These are phyloP conservation scores for Baccha elongata DNA, from an alignment of 2,888 invertebrate species.

Conservation along the genomic window DNA sequence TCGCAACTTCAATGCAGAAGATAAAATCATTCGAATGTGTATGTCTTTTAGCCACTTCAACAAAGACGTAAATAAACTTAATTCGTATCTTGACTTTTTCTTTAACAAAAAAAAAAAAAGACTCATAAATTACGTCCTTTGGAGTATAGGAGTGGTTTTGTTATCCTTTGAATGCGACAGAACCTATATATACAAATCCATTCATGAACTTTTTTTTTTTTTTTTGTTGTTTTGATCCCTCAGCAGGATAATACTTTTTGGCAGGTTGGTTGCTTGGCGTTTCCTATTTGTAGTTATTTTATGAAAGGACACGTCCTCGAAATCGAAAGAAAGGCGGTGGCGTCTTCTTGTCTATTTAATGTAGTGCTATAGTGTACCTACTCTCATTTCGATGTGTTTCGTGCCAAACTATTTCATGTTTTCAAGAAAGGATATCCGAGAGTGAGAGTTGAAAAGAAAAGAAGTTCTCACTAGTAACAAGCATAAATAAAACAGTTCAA, in stretches of 20 bases:
- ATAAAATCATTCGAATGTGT: constrained; percentile 15
- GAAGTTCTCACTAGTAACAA: neutral
- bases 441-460: constrained; percentile 57
- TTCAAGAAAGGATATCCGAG: constrained; percentile 63
- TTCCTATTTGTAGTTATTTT: constrained; percentile 30
- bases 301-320: constrained; percentile 1
- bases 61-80: constrained; percentile 35
- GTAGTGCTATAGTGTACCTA: too few species aligned
- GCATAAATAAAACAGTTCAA: neutral
- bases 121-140: constrained; percentile 65
- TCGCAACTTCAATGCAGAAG: neutral
- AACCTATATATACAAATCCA: constrained; percentile 65
- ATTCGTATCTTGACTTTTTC: constrained; percentile 29
- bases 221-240: constrained; percentile 25
- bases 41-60: constrained; percentile 12
- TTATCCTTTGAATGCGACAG: constrained; percentile 65
- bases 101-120: neutral
- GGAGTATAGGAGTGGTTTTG: constrained; percentile 46
- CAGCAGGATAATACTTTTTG: constrained; percentile 68
- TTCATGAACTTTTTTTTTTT: constrained; percentile 38
- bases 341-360: constrained; percentile 65
- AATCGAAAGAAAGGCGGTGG: too few species aligned
- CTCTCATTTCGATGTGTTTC: constrained; percentile 55
- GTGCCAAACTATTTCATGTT: constrained; percentile 64
- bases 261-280: constrained; percentile 62